Base-by-base conservation (phyloP, 2,113 vertebrate species). In the Maylandia zebra region DNA sequence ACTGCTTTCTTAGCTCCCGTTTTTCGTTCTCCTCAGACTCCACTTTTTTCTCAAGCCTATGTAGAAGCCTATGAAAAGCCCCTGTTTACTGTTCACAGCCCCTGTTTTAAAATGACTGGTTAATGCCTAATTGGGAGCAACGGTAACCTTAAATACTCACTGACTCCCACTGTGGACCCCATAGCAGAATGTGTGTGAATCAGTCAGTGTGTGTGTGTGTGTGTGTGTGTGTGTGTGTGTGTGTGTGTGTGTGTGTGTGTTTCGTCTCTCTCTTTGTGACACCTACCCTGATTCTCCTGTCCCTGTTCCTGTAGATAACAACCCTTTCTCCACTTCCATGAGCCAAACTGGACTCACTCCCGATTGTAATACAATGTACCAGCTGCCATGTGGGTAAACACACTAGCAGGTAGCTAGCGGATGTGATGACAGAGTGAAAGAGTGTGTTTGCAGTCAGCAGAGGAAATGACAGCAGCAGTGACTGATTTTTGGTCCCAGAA, bases 271-370 rank as follows among this genome's bases (percentile, higher is more conserved):
- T 56, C 36, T 53, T 69, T 76, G 84, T 85, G 86, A 92, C 87
- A 88, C 84, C 85, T 82, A 88, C 88, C 83, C 86, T 34, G 69
- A 92, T 86, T 90, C 81, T 87, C 74, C 82, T 93, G 88, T 94
- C 84, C 76, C 93, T 94, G 93, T 66, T 87, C 8, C 66, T 50
- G 74, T 41, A 94, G 94, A 95, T 95, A 95, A 92, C 90, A 91
- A 85, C 83, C 82, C 79, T 27, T 83, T 82, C 84, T 90, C 57
- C 82, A 86, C 71, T 85, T 78, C 52, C 57, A 57, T 71, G 43
- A 82, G 92, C 92, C 93, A 94, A 93, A 93, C 91, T 95, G 93
- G 94, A 92, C 71, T 41, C 24, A 8, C 71, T 95, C 92, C 93
- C 71, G 22, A 85, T 76, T 79, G 84, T 86, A 91, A 91, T 83